phyloP scores from a whole-genome alignment of 64 coral and sea anemone species.

The Montipora sp. region DNA sequence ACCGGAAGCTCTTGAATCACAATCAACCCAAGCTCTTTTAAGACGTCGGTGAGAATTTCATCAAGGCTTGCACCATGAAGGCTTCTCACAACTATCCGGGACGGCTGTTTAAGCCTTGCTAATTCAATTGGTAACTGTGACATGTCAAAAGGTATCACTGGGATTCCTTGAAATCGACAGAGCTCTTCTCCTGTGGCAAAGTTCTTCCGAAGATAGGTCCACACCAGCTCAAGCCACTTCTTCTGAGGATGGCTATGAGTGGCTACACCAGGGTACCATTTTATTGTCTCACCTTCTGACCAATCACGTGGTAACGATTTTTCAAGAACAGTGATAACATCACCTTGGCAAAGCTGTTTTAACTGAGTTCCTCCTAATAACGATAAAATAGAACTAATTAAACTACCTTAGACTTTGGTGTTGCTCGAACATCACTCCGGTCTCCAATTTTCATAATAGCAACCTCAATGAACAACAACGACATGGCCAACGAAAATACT shows the following conservation, averaged over 20 bases:
- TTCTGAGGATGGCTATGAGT: background rate
- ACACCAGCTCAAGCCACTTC: constrained; percentile 69
- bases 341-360: constrained; percentile 3
- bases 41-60: constrained; percentile 8
- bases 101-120: constrained; percentile 42
- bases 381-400: background rate
- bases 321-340: constrained; percentile 22
- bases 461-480: too few species aligned
- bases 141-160: constrained; percentile 58
- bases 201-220: constrained; percentile 66
- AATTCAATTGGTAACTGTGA: constrained; percentile 13
- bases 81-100: constrained; percentile 40
- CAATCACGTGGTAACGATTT: constrained; percentile 54
- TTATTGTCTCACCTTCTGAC: background rate
- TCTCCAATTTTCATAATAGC: too few species aligned
- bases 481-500: too few species aligned
- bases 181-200: constrained; percentile 39
- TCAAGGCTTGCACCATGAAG: constrained; percentile 46
- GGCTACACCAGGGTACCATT: constrained; percentile 52
- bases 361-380: constrained; percentile 54
- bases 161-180: constrained; percentile 32
- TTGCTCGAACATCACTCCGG: too few species aligned
- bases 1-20: constrained; percentile 51
- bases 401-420: background rate
- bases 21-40: constrained; percentile 48